Conservation (phyloP, 2,113 vertebrate genomes). For the Sisor rabdophorus region DNA sequence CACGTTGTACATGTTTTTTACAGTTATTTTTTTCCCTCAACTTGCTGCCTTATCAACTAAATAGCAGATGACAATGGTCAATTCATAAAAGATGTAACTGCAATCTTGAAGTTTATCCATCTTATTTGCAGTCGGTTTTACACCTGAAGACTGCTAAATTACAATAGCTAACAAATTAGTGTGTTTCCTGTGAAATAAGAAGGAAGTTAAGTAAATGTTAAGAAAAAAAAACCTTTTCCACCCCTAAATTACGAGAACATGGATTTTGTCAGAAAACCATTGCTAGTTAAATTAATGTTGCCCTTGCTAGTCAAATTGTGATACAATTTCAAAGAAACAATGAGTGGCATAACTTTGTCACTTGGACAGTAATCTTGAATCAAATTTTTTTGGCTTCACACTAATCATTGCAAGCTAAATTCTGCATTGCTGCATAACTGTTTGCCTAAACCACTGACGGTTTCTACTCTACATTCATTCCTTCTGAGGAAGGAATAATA, state of each 20-base stretch:
- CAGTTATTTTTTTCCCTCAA: background rate
- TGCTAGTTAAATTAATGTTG: background rate
- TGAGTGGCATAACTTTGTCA: background rate
- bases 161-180: background rate
- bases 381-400: background rate
- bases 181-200: background rate
- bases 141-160: background rate
- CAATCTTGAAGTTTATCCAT: background rate
- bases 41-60: background rate
- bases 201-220: background rate
- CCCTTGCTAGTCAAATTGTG: background rate
- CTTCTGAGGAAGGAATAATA: background rate
- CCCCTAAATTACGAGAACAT: too few species aligned
- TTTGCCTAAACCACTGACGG: background rate
- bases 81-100: background rate
- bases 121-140: background rate
- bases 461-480: background rate
- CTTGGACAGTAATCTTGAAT: background rate
- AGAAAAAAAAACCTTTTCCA: background rate
- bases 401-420: background rate
- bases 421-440: background rate
- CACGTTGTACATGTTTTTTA: background rate
- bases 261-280: too few species aligned
- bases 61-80: background rate
- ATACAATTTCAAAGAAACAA: background rate